phyloP scores from a whole-genome alignment of 1,140 invertebrate species.

The Lordiphosa clarofinis region DNA sequence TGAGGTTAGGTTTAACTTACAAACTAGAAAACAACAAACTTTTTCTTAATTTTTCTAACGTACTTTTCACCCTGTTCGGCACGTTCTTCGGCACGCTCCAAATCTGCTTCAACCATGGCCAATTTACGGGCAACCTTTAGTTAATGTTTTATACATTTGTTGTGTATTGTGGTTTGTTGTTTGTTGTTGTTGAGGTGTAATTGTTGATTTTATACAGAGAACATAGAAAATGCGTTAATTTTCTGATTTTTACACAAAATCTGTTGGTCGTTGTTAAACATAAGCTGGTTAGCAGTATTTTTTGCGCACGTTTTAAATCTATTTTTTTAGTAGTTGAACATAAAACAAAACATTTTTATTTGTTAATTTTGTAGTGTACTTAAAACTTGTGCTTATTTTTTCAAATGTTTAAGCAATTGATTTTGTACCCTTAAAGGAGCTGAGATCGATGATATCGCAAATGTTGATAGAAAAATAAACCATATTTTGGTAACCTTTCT shows the following conservation, averaged over 20 bases:
- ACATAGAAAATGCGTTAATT: conserved; percentile 65
- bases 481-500: too few relatives aligned
- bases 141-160: conserved; percentile 48
- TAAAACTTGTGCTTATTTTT: conserved; percentile 40
- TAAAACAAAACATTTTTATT: conserved; percentile 21
- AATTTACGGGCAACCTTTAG: conserved; percentile 99
- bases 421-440: too few relatives aligned
- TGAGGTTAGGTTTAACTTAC: conserved; percentile 67
- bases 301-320: conserved; percentile 7
- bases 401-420: conserved; percentile 3
- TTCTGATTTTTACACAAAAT: conserved; percentile 25
- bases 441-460: too few relatives aligned
- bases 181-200: conserved; percentile 27
- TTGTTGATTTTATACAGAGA: conserved; percentile 40
- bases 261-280: not conserved
- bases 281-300: conserved; percentile 4
- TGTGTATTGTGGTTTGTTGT: conserved; percentile 39
- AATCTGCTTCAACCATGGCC: conserved; percentile 99
- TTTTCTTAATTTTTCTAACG: conserved; percentile 81
- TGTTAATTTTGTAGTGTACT: conserved; percentile 12
- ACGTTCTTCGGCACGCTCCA: conserved; percentile 99
- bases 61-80: conserved; percentile 99
- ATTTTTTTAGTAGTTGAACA: conserved; percentile 32
- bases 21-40: conserved; percentile 39
- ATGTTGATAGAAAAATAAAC: too few relatives aligned